Base-by-base conservation (phyloP, 2,113 vertebrate genomes). In the Lucifuga dentata region DNA sequence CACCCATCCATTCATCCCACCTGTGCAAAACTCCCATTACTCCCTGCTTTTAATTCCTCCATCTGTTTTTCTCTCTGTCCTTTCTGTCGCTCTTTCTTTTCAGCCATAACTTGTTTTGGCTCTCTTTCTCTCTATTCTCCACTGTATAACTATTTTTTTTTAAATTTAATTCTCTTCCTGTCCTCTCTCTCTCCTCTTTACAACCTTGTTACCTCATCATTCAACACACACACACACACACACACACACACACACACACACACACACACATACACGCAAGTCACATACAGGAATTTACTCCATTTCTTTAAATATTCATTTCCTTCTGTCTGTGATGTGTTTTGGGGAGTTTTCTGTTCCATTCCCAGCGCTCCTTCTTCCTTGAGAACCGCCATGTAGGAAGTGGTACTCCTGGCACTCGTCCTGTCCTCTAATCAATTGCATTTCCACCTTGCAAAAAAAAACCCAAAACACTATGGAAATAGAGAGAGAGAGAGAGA, bases 221-320 rank as follows among this genome's bases (percentile, higher is more conserved):
- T 57, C 24, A 46, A 57, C 59, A 45, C 52, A 50, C 68, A 32
- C 43, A 35, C 16, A 44, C 11, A 19, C 40, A n/a, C 52, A 35
- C 45, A n/a, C 12, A n/a, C 46, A 38, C 44, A 19, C 26, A 29
- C 35, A 63, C 16, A 12, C 60, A 38, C 60, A 24, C 43, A 46
- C 19, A 21, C 43, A 21, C 45, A 36, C 44, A 36, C 59, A 24
- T 5, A 11, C 41, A n/a, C 24, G 32, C 48, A 63, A n/a, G n/a
- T n/a, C n/a, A n/a, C n/a, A 60, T 11, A 29, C 0, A 68, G 29
- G n/a, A 63, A 63, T 60, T 40, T 39, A 83, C 76, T 84, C 70
- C 48, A 79, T 85, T 87, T 69, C 78, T 86, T 88, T 81, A 91
- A 89, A 89, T 86, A 88, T 91, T 88, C 33, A 89, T 91, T 89